Evolutionary conservation across 2,113 vertebrate species (phyloP).

Genomic region (Embiotoca jacksoni): DNA sequence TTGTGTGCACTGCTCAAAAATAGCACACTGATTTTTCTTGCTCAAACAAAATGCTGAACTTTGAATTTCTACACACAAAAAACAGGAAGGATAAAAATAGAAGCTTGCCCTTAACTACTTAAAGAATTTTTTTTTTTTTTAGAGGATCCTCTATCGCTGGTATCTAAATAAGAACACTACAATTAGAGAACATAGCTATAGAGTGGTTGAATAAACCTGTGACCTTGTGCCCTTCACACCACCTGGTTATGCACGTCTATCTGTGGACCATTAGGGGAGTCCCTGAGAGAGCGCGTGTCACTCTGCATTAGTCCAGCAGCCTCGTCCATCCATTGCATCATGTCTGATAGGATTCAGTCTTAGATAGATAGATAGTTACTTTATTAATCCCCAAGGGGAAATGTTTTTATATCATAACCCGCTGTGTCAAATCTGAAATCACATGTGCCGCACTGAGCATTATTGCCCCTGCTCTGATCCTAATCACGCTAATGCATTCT

Average conservation of each 20-base stretch:
- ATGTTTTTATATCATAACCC: conserved; percentile 33
- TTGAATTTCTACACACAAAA: not conserved
- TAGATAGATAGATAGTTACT: no score
- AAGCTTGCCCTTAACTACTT: not conserved
- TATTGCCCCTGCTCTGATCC: conserved; percentile 36
- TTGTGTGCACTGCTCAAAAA: conserved; percentile 21
- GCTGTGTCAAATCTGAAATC: conserved; percentile 62
- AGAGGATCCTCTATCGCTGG: not conserved
- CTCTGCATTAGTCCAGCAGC: conserved; percentile 72
- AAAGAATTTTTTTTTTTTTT: conserved; percentile 11
- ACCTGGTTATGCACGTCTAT: conserved; percentile 49
- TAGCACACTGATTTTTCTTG: conserved; percentile 12
- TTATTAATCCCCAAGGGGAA: no score
- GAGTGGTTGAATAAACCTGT: conserved; percentile 43
- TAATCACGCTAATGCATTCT: conserved; percentile 52
- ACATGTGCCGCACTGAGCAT: conserved; percentile 21
- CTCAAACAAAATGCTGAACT: conserved; percentile 1
- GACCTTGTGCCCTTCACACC: conserved; percentile 65
- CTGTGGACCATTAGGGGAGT: conserved; percentile 69
- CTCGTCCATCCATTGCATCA: conserved; percentile 49
- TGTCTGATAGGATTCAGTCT: conserved; percentile 67
- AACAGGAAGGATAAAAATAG: conserved; percentile 20
- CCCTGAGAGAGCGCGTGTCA: conserved; percentile 74
- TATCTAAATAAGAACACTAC: conserved; percentile 14
- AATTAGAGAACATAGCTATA: conserved; percentile 33